Conservation (phyloP, 2,888 invertebrate species). For the Stramonita haemastoma region DNA sequence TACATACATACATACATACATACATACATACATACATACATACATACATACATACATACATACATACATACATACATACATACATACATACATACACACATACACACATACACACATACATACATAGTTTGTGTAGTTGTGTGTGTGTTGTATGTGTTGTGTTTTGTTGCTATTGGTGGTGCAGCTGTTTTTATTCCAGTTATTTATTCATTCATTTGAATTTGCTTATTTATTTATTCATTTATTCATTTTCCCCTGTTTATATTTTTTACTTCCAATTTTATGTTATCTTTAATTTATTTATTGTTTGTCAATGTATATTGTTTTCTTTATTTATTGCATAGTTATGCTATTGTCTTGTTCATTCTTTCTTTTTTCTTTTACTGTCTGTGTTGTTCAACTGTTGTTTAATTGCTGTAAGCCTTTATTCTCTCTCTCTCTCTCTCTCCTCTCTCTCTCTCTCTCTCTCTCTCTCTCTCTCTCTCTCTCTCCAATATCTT, state of each 20-base stretch:
- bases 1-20: not conserved
- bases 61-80: not conserved
- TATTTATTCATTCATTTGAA: not conserved
- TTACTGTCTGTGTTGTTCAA: too few species aligned
- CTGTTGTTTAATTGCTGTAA: too few species aligned
- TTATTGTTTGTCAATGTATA: too few species aligned
- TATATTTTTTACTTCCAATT: too few species aligned
- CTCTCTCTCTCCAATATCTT: too few species aligned
- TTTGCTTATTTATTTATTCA: not conserved
- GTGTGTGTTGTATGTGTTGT: not conserved
- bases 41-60: not conserved
- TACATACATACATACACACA: not conserved
- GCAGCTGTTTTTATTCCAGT: not conserved
- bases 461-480: too few species aligned
- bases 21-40: not conserved
- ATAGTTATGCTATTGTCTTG: too few species aligned
- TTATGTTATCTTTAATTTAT: too few species aligned
- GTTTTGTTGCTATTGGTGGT: not conserved
- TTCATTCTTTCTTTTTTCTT: too few species aligned
- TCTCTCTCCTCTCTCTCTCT: too few species aligned
- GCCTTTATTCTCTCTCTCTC: too few species aligned
- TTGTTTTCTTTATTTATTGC: not conserved
- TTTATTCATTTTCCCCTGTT: not conserved
- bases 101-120: not conserved
- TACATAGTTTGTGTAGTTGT: not conserved